Evolutionary conservation across 2,888 invertebrate genomes (phyloP), one percentile per base, ranked within the genome.

Genomic region (Anodontia alba): DNA sequence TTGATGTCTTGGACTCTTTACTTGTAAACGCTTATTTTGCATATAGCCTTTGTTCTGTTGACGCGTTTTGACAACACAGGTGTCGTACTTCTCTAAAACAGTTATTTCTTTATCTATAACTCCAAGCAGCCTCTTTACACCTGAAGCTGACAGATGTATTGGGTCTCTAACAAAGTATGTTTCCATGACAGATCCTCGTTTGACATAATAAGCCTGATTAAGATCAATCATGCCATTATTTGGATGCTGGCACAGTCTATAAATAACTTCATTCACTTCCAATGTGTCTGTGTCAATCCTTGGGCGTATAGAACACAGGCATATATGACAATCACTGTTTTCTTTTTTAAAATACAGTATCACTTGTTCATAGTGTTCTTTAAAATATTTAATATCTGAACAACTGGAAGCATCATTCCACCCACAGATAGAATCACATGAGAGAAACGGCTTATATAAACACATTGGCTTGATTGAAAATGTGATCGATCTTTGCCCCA

Each of bases 131-230:
- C 67, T 67, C 17, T 20, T 31, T 10, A 23, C 23, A 33, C 67
- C 67, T 26, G 67, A 67, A 5, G 2, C 38, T n/a, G 67, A 67
- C 23, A 67, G 36, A 42, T 67, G 67, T 26, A 67, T 67, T 2
- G 1, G 33, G 67, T 67, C 67, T 36, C 12, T 36, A 10, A 20
- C 10, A 10, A 26, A 29, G 15, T 26, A 54, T 26, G 7, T 54
- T 12, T 54, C 29, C 1, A 54, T 54, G 3, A 54, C 1, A 5
- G 10, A 5, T 1, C 10, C 29, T 8, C n/a, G 1, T 15, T 54
- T 54, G 15, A 23, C 26, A 26, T 54, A n/a, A 54, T 23, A 54
- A 3, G 26, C 26, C 3, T 29, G 3, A 15, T 54, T 5, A 29
- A 26, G 3, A 54, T 54, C 54, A 23, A 54, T 15, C 15, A 54